These are phyloP conservation scores for Callorhinus ursinus DNA, from an alignment of 2,113 vertebrate species.

Conservation along the genomic window DNA sequence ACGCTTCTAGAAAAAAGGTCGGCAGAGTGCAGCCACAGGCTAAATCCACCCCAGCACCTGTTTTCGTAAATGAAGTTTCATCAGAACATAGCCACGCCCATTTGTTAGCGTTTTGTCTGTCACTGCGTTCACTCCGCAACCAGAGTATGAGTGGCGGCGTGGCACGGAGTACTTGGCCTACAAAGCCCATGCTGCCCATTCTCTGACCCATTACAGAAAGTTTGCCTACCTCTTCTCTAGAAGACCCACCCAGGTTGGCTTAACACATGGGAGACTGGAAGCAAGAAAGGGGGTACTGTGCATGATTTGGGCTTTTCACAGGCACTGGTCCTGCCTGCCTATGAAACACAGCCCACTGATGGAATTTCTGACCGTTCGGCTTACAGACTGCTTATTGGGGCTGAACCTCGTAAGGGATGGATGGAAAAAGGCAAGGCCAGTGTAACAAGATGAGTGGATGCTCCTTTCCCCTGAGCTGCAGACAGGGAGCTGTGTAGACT, in stretches of 20 bases:
- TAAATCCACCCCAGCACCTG: background rate
- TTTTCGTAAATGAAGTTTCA: background rate
- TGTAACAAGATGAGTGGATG: background rate
- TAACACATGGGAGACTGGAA: background rate
- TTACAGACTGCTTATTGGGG: background rate
- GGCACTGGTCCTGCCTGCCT: background rate
- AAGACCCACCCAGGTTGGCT: background rate
- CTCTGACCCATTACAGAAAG: background rate
- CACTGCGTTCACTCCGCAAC: background rate
- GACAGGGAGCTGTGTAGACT: background rate
- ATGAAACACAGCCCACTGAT: background rate
- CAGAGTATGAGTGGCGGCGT: background rate
- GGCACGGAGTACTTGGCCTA: background rate
- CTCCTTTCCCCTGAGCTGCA: background rate
- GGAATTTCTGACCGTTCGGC: background rate
- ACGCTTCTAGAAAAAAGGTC: background rate
- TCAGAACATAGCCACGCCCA: background rate
- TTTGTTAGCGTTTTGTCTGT: background rate
- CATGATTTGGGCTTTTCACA: background rate
- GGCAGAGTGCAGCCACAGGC: background rate
- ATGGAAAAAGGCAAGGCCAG: background rate
- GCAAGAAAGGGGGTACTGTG: background rate
- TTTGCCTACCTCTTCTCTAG: background rate
- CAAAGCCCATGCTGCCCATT: background rate
- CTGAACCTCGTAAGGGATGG: background rate